Conservation (phyloP, 1,140 invertebrate genomes). For the Chrysomallon squamiferum region DNA sequence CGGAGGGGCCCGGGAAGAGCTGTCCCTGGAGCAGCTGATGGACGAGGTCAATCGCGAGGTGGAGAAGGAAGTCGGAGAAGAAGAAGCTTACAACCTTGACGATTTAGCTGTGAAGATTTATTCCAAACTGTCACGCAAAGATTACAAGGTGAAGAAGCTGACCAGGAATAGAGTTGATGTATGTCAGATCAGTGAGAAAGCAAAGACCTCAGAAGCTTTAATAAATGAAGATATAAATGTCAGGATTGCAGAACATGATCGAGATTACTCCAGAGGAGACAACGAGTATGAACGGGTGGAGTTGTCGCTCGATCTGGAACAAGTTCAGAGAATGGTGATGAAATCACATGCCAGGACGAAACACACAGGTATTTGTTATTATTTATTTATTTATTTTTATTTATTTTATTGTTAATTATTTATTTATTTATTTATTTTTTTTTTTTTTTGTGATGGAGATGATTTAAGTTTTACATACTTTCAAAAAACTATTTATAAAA, state of each 20-base stretch:
- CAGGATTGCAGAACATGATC: no score
- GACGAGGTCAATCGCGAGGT: conserved; percentile 42
- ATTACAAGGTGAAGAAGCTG: conserved; percentile 28
- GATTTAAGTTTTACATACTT: no score
- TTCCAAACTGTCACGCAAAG: conserved; percentile 24
- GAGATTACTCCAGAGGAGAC: no score
- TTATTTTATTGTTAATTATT: no score
- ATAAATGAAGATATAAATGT: no score
- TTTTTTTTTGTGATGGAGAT: no score
- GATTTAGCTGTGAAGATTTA: conserved; percentile 30
- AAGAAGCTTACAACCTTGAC: conserved; percentile 28
- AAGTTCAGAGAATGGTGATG: conserved; percentile 19
- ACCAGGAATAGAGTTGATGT: conserved; percentile 22
- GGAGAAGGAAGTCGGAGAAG: conserved; percentile 20
- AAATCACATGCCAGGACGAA: conserved; percentile 16
- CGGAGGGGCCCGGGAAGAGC: conserved; percentile 52
- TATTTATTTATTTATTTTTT: no score
- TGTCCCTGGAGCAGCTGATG: conserved; percentile 50
- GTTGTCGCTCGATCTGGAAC: conserved; percentile 1
- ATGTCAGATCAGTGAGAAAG: conserved; percentile 7
- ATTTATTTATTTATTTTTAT: no score
- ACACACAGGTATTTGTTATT: no score
- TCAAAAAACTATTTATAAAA: no score
- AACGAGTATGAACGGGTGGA: conserved; percentile 7
- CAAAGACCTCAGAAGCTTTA: no score